Percentiles rank a stretch among this genome's conserved stretches.
phyloP scores from a whole-genome alignment of 2,888 invertebrate species.

The Melinopterus prodromus region DNA sequence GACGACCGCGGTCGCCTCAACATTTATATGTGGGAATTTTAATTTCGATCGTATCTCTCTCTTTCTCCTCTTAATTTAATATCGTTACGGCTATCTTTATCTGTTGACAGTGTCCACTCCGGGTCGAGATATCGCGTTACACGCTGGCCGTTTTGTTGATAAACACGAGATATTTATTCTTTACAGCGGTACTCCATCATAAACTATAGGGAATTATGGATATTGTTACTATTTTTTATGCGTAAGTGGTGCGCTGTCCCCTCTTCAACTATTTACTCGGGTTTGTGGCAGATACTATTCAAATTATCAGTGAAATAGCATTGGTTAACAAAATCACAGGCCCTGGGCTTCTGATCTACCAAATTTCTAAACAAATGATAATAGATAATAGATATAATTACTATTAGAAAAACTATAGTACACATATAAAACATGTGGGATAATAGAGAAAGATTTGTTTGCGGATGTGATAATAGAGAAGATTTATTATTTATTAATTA shows the following conservation, averaged over 20 bases:
- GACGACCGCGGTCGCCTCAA: slow-evolving; percentile 6
- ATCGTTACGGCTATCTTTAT: not conserved
- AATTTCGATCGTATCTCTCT: not conserved
- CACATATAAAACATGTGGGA: too few relatives aligned
- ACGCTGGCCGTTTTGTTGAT: not conserved
- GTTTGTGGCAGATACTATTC: not conserved
- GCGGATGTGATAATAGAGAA: too few relatives aligned
- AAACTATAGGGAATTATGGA: not conserved
- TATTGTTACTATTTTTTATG: not conserved
- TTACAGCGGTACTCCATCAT: not conserved
- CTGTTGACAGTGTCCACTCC: slow-evolving; percentile 4
- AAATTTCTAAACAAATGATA: too few relatives aligned
- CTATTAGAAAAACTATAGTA: too few relatives aligned
- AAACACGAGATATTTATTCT: slow-evolving; percentile 4
- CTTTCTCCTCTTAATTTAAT: not conserved
- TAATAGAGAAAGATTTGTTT: too few relatives aligned
- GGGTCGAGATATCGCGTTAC: not conserved
- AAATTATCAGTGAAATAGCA: not conserved
- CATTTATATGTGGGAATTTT: slow-evolving; percentile 4
- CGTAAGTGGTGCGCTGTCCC: not conserved
- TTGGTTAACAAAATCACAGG: too few relatives aligned
- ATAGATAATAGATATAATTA: too few relatives aligned
- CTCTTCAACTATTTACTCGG: not conserved
- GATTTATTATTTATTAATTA: too few relatives aligned
- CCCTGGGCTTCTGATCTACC: too few relatives aligned